These are phyloP conservation scores for Sarcophaga rosellei DNA, from an alignment of 2,888 invertebrate species.

Conservation along the genomic window DNA sequence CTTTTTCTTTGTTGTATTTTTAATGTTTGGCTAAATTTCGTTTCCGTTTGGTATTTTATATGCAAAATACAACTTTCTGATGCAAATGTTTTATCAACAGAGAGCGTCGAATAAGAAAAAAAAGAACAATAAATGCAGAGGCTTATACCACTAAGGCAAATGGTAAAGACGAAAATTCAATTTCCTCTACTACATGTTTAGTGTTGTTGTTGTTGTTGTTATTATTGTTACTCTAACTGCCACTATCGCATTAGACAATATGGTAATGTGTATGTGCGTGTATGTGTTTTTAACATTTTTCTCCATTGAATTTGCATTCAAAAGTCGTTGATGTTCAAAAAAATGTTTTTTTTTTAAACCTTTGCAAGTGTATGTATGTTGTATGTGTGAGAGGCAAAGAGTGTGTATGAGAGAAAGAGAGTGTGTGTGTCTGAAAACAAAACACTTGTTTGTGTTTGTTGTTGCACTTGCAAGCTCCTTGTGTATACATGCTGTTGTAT, in stretches of 20 bases:
- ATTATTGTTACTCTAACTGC: not conserved
- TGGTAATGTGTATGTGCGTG: constrained; percentile 5
- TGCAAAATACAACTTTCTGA: constrained; percentile 55
- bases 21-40: constrained; percentile 60
- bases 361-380: not conserved
- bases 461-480: constrained; percentile 4
- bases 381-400: not conserved
- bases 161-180: constrained; percentile 70
- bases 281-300: constrained; percentile 35
- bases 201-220: constrained; percentile 11
- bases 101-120: not conserved
- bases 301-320: constrained; percentile 60
- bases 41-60: constrained; percentile 61
- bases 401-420: not conserved
- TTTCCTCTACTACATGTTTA: constrained; percentile 62
- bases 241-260: not conserved
- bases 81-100: constrained; percentile 48
- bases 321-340: constrained; percentile 45
- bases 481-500: not conserved
- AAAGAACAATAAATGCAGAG: not conserved
- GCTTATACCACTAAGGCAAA: constrained; percentile 34
- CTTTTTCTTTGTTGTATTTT: constrained; percentile 44
- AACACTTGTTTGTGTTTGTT: too few species aligned
- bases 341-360: not conserved
- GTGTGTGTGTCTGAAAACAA: not conserved